Evolutionary conservation across 2,888 invertebrate species (phyloP).

Genomic region (Ectemnius cavifrons): DNA sequence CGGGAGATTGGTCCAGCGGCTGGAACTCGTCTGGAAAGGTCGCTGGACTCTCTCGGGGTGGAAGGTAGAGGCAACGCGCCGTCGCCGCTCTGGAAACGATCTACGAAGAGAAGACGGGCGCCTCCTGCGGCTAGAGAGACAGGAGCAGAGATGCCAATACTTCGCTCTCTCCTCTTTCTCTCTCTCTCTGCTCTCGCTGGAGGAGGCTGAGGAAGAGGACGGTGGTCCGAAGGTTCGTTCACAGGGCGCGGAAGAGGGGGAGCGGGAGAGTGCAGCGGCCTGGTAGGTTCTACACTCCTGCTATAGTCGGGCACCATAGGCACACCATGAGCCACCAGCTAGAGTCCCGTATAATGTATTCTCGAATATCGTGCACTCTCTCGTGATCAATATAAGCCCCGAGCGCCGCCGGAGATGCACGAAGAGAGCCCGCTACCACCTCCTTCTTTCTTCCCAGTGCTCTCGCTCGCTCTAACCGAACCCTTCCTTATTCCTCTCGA

Average conservation of each 20-base stretch:
- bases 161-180: not conserved
- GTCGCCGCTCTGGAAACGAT: slow-evolving; percentile 29
- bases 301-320: slow-evolving; percentile 51
- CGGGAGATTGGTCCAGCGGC: too few species aligned
- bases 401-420: slow-evolving; percentile 71
- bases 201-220: slow-evolving; percentile 13
- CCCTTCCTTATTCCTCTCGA: not conserved
- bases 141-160: not conserved
- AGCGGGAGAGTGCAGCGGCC: slow-evolving; percentile 62
- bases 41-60: too few species aligned
- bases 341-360: slow-evolving; percentile 66
- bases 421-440: slow-evolving; percentile 59
- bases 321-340: slow-evolving; percentile 60
- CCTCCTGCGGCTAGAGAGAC: slow-evolving; percentile 8
- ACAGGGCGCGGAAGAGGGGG: slow-evolving; percentile 23
- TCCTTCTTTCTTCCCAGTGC: slow-evolving; percentile 46
- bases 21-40: too few species aligned
- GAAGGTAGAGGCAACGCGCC: too few species aligned
- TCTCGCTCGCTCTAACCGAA: slow-evolving; percentile 10
- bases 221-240: slow-evolving; percentile 26
- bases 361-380: slow-evolving; percentile 72
- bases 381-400: slow-evolving; percentile 76
- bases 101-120: slow-evolving; percentile 11
- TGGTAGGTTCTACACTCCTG: slow-evolving; percentile 58
- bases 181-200: too few species aligned